phyloP scores from a whole-genome alignment of 1,140 invertebrate genomes.

The Aphelenchoides avenae region DNA sequence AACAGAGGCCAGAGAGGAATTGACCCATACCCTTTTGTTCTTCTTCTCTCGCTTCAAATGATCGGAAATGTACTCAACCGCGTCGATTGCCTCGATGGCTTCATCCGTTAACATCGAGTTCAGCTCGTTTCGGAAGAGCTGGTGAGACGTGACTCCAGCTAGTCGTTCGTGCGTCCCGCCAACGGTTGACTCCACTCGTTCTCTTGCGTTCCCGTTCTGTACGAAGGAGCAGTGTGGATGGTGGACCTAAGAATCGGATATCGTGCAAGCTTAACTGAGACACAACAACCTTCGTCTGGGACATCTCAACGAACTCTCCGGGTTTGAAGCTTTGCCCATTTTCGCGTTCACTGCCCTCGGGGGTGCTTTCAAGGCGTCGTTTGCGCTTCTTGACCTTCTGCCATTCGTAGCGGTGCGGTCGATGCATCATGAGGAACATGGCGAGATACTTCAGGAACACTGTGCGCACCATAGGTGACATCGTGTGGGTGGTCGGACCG shows the following conservation, averaged over 20 bases:
- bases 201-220: constrained; percentile 1
- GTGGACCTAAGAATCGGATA: neutral
- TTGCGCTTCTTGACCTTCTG: constrained; percentile 3
- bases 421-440: constrained; percentile 42
- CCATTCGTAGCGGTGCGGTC: constrained; percentile 28
- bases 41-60: too few relatives aligned
- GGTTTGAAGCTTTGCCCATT: constrained; percentile 9
- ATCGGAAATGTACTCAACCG: too few relatives aligned
- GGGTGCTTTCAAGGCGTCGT: neutral
- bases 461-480: constrained; percentile 80
- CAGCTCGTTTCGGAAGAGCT: constrained; percentile 7
- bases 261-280: constrained; percentile 1
- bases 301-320: constrained; percentile 37
- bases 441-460: constrained; percentile 71
- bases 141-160: constrained; percentile 4
- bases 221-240: constrained; percentile 17
- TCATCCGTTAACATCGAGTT: constrained; percentile 6
- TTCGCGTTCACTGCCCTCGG: neutral
- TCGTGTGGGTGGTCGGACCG: constrained; percentile 80
- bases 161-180: constrained; percentile 2
- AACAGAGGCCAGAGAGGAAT: too few relatives aligned
- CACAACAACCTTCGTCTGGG: constrained; percentile 8
- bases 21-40: too few relatives aligned
- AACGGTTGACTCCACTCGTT: neutral
- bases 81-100: constrained; percentile 4